Evolutionary conservation across 2,888 invertebrate species (phyloP), one percentile per base, ranked within the genome.

Genomic region (Dyspetes luteomarginatus): DNA sequence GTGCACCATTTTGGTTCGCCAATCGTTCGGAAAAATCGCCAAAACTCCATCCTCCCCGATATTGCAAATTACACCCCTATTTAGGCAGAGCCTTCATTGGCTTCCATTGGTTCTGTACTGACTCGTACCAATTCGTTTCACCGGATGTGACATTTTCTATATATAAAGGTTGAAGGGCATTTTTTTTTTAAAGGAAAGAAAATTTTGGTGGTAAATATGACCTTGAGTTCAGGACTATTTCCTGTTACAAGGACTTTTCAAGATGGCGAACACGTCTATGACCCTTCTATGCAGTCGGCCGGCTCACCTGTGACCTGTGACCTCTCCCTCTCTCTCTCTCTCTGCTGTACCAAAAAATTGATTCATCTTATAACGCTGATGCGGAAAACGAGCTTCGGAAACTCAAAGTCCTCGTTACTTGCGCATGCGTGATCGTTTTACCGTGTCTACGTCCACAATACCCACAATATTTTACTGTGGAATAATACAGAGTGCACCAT

Each of bases 371-470:
- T 72, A 50, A 72, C 77, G 50, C 36, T 67, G 71, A 50, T 65
- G 77, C 71, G 71, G 71, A 78, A 78, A 78, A 78, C 71, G 71
- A 72, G 65, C 65, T 65, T 72, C 65, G 41, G 71, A 56, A 77
- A 65, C 50, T 78, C 58, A 52, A 65, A 65, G 56, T 48, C 28
- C 58, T 19, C 24, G 71, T n/a, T n/a, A n/a, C n/a, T n/a, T n/a
- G n/a, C 48, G 48, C 48, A 36, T 48, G 45, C 30, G 15, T 24
- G 36, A 36, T 36, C 36, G 36, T 36, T 36, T 36, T 12, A 24
- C 30, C 26, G 24, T 5, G 12, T 3, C 45, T 43, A 4, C 26
- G 50, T 50, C 24, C 22, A 58, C 36, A 48, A 50, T 30, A 19
- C 4, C 36, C 24, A 50, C 41, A 60, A 12, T n/a, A 69, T 15